A percentile compares a stretch with the other conserved stretches of the same genome.
Conservation (phyloP, 2,888 invertebrate genomes). For the Dasypogon diadema region DNA sequence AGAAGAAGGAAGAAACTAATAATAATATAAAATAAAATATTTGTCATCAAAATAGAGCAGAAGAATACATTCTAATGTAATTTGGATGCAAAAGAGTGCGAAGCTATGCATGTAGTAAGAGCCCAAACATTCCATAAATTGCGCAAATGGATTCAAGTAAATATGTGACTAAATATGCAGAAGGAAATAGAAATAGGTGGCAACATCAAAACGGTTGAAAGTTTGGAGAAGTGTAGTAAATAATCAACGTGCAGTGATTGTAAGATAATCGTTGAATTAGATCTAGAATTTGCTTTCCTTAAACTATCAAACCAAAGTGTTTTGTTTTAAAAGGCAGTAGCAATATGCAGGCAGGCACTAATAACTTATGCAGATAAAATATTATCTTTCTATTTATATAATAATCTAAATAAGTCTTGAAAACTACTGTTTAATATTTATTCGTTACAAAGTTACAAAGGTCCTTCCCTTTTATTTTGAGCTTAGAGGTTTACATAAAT, state of each 20-base stretch:
- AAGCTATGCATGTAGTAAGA: constrained; percentile 13
- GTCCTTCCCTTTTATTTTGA: constrained; percentile 41
- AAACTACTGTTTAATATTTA: background rate
- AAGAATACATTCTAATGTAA: constrained; percentile 13
- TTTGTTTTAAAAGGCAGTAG: background rate
- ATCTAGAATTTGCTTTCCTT: constrained; percentile 4
- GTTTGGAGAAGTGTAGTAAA: constrained; percentile 1
- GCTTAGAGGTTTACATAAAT: background rate
- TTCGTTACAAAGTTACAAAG: constrained; percentile 10
- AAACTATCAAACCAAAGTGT: background rate
- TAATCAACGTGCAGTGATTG: constrained; percentile 20
- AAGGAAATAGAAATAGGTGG: constrained; percentile 14
- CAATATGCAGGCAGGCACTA: constrained; percentile 30
- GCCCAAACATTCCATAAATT: constrained; percentile 48
- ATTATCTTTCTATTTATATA: constrained; percentile 3
- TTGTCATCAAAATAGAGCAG: constrained; percentile 16
- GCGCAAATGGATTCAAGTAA: constrained; percentile 18
- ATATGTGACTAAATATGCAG: background rate
- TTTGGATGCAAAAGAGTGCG: constrained; percentile 40
- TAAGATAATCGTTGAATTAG: background rate
- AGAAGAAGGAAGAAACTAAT: constrained; percentile 58
- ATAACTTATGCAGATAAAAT: constrained; percentile 22
- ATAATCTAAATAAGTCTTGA: background rate
- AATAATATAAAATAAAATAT: constrained; percentile 23
- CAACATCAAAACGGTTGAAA: constrained; percentile 34